phyloP scores from a whole-genome alignment of 2,888 invertebrate genomes.

The Homarus gammarus region DNA sequence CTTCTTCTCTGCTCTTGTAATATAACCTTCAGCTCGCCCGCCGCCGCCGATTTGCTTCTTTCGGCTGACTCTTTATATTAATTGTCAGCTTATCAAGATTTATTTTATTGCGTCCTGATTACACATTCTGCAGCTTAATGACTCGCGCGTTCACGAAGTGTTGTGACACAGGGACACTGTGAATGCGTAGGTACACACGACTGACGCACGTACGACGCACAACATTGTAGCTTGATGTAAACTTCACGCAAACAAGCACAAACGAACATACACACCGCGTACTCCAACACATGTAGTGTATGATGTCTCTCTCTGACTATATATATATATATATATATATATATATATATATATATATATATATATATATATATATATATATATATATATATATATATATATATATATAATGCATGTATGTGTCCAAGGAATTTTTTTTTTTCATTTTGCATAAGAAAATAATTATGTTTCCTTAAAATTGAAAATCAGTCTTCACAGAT shows the following conservation, averaged over 20 bases:
- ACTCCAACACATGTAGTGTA: background rate
- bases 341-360: background rate
- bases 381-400: constrained; percentile 3
- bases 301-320: too few relatives aligned
- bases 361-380: constrained; percentile 4
- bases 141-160: background rate
- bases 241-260: too few relatives aligned
- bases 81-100: background rate
- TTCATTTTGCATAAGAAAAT: too few relatives aligned
- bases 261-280: background rate
- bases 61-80: background rate
- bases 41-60: background rate
- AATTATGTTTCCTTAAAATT: too few relatives aligned
- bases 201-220: background rate
- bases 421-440: too few relatives aligned
- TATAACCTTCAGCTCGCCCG: background rate
- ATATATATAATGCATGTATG: background rate
- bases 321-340: background rate
- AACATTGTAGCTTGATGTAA: too few relatives aligned
- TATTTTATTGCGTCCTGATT: background rate
- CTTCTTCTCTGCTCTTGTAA: background rate
- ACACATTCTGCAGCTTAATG: background rate
- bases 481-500: too few relatives aligned
- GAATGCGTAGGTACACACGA: background rate
- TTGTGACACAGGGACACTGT: background rate